Evolutionary conservation across 2,113 vertebrate species (phyloP), one percentile per base, ranked within the genome.

Genomic region (Phylloscopus whistleri): DNA sequence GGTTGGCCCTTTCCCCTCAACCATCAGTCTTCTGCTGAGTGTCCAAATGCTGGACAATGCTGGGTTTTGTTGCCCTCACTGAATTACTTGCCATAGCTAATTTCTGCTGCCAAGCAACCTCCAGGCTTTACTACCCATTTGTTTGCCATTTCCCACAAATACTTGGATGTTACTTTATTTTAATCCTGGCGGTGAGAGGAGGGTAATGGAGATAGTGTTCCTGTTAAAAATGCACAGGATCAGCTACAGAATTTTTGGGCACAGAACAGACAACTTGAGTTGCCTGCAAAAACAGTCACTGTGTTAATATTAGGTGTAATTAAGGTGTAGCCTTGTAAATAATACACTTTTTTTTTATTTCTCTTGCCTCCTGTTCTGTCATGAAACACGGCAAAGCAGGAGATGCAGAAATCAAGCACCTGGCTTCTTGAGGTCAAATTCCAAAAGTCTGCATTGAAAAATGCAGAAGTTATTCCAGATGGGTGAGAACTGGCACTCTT

Each of bases 41-140:
- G 92, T 77, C 69, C 83, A 72, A 92, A 66, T 1, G 7, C 56
- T 84, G 79, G 83, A 82, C 88, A 87, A 87, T 23, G 27, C 53
- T 93, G 90, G 23, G 79, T 41, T 90, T 90, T 94, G 80, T 94
- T 94, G 84, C 55, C 56, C 69, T 94, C 53, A n/a, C 55, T 84
- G 49, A 80, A 30, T 77, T 89, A 73, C 53, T 66, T 75, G 52
- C 69, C 85, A 59, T 55, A 77, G 83, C 48, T 89, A 28, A 84
- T 93, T 94, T 73, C 77, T 92, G 77, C 92, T 92, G 69, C 83
- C 76, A 67, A 24, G 56, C 85, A 89, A 5, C 48, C 49, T 86
- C 64, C 66, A 81, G 53, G 33, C 46, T 93, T 84, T 95, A 39
- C 70, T 64, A 62, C 37, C 48, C 58, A 58, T 89, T 96, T 87